A percentile compares a stretch with the other conserved stretches of the same genome.
These are phyloP conservation scores for Nephotettix cincticeps DNA, from an alignment of 1,140 invertebrate species.

Conservation along the genomic window DNA sequence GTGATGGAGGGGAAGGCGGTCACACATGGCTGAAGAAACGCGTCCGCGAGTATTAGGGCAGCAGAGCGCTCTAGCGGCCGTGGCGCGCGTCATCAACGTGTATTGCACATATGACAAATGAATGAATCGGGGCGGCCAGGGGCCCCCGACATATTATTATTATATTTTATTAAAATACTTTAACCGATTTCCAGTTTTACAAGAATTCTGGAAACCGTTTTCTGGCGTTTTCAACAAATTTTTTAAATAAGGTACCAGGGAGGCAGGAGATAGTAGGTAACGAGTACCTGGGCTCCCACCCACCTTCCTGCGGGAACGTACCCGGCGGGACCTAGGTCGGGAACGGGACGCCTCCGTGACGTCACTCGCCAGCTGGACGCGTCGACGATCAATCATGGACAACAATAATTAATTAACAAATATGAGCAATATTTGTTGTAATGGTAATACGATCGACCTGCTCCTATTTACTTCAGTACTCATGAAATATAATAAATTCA, in stretches of 20 bases:
- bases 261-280: background rate
- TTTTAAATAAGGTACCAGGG: conserved; percentile 35
- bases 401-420: too few relatives aligned
- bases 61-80: background rate
- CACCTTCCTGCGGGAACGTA: background rate
- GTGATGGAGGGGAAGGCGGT: conserved; percentile 8
- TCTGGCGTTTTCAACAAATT: conserved; percentile 35
- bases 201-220: conserved; percentile 33
- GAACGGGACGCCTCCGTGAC: too few relatives aligned
- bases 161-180: conserved; percentile 29
- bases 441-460: too few relatives aligned
- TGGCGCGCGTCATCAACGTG: background rate
- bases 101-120: conserved; percentile 11
- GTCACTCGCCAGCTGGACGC: too few relatives aligned
- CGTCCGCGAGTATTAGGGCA: conserved; percentile 12
- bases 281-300: background rate
- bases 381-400: too few relatives aligned
- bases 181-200: conserved; percentile 26
- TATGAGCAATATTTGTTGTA: too few relatives aligned
- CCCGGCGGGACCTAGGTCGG: background rate
- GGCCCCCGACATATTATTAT: conserved; percentile 12
- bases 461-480: too few relatives aligned
- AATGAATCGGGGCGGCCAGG: background rate
- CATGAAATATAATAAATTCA: too few relatives aligned
- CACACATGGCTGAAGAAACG: conserved; percentile 32